Evolutionary conservation across 2,113 vertebrate species (phyloP), one percentile per base, ranked within the genome.

Genomic region (Symphodus melops): DNA sequence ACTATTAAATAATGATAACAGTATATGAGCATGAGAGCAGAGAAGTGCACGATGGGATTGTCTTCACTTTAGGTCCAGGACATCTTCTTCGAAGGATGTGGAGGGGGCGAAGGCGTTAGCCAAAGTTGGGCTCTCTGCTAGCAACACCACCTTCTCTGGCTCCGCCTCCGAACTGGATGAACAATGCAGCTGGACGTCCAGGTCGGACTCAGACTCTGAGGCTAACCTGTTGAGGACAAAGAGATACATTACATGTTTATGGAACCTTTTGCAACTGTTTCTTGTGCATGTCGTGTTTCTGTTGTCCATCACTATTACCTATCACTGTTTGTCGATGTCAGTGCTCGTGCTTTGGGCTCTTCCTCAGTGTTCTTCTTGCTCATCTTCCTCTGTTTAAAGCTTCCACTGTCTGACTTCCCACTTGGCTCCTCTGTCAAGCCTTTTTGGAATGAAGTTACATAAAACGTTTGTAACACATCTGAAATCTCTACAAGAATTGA

Each of bases 61-160:
- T 92, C 92, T 90, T 97, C 95, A 99, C 91, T 99, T 99, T 85
- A 99, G 94, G 90, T 99, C 97, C 91, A 98, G 90, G 77, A 95
- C 84, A 73, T 98, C 97, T 91, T 99, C 97, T 46, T 97, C 96
- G 0, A 95, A 97, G 69, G 96, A 96, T 12, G 94, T 89, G 20
- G 94, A 75, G 46, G 95, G 93, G 42, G 91, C 91, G 73, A 97
- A 97, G 2, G 92, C 93, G 66, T 73, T 91, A 88, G 90, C 85
- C 7, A 95, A 91, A 1, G 91, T 85, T 0, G 93, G 95, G 82
- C 94, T 96, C 74, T 95, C 95, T 10, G 93, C 94, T 74, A 73
- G 91, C 68, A 93, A 92, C 85, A 41, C 83, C 86, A 46, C 82
- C 48, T 76, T 88, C 81, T 92, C 91, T 3, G 88, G 87, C 84